These are phyloP conservation scores for Drosophila gaucha DNA, from an alignment of 2,888 invertebrate genomes.

Conservation along the genomic window DNA sequence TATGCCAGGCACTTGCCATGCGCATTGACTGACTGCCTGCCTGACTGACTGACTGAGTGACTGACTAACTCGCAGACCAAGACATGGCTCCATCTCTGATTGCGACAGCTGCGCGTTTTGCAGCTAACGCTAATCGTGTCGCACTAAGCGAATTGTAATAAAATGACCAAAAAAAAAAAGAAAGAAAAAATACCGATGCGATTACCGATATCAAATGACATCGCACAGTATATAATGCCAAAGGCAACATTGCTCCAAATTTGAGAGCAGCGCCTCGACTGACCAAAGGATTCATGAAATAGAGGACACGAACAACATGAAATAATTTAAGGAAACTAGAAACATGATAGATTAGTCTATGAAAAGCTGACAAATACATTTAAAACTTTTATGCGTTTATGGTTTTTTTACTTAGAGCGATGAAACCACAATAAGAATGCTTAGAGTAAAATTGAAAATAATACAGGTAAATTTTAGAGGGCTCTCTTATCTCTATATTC, in stretches of 20 bases:
- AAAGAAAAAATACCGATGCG: constrained; percentile 17
- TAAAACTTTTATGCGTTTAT: too few relatives aligned
- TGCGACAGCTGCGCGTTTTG: constrained; percentile 57
- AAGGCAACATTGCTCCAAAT: constrained; percentile 6
- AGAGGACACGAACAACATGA: neutral
- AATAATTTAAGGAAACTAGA: too few relatives aligned
- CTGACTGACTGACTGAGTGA: constrained; percentile 44
- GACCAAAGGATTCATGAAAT: constrained; percentile 3
- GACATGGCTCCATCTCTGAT: constrained; percentile 52
- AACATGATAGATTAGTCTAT: too few relatives aligned
- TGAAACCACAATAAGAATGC: too few relatives aligned
- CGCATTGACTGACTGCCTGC: constrained; percentile 57
- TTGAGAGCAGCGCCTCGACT: constrained; percentile 15
- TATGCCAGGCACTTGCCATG: constrained; percentile 74
- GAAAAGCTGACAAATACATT: too few relatives aligned
- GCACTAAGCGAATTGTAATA: constrained; percentile 64
- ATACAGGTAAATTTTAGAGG: too few relatives aligned
- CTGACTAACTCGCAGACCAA: constrained; percentile 18
- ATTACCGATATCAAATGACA: constrained; percentile 38
- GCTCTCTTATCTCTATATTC: too few relatives aligned
- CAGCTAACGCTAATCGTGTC: constrained; percentile 66
- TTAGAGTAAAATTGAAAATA: too few relatives aligned
- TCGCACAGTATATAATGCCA: constrained; percentile 19
- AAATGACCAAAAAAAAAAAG: constrained; percentile 26
- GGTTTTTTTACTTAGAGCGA: too few relatives aligned